A percentile compares a stretch with the other conserved stretches of the same genome.
These are phyloP conservation scores for Macrobrachium rosenbergii DNA, from an alignment of 1,140 invertebrate species.

Conservation along the genomic window DNA sequence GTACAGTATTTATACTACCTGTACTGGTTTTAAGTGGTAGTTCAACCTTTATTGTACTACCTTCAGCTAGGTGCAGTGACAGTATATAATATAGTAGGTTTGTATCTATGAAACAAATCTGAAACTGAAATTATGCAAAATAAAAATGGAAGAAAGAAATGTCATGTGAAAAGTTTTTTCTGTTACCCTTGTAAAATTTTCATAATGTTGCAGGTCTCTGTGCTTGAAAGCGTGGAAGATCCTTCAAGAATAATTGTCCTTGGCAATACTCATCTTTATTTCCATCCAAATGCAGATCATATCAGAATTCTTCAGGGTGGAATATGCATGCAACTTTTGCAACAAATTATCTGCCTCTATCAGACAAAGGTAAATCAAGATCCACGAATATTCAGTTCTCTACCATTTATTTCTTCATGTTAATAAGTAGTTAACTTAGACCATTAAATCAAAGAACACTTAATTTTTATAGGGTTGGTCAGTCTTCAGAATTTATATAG, in stretches of 20 bases:
- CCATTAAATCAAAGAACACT: too few species aligned
- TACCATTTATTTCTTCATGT: background rate
- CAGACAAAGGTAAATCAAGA: constrained; percentile 69
- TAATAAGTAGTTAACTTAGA: too few species aligned
- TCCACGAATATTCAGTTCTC: background rate
- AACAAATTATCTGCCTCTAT: constrained; percentile 70
- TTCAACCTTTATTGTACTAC: too few species aligned
- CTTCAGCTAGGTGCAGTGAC: too few species aligned
- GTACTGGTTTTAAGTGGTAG: too few species aligned
- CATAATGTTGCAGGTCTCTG: constrained; percentile 72
- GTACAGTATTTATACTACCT: too few species aligned
- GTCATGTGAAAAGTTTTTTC: background rate
- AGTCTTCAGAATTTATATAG: too few species aligned
- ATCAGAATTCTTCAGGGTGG: constrained; percentile 81
- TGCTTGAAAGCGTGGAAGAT: constrained; percentile 77
- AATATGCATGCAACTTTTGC: constrained; percentile 69
- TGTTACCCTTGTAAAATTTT: background rate
- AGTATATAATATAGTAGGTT: too few species aligned
- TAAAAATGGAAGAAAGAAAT: too few species aligned
- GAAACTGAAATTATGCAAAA: too few species aligned
- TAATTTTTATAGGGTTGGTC: too few species aligned
- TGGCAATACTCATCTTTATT: constrained; percentile 93
- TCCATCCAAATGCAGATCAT: constrained; percentile 89
- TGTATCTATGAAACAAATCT: too few species aligned
- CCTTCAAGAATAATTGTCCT: constrained; percentile 75